These are phyloP conservation scores for Cirrhinus mrigala DNA, from an alignment of 2,797 vertebrate genomes.

Conservation along the genomic window DNA sequence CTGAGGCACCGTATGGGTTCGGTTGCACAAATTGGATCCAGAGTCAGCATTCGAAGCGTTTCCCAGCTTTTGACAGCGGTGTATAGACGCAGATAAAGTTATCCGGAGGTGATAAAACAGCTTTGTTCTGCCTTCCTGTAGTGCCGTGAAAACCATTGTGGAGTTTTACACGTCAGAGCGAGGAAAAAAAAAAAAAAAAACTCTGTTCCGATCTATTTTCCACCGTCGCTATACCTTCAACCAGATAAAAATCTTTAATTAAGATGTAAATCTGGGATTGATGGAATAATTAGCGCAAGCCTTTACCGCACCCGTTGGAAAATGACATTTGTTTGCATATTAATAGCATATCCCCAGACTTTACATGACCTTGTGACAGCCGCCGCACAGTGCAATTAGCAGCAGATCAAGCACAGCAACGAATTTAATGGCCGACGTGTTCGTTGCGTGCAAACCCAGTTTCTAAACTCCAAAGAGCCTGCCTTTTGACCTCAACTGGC, in stretches of 20 bases:
- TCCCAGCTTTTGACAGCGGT: slow-evolving; percentile 21
- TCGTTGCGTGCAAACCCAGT: slow-evolving; percentile 30
- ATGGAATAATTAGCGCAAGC: slow-evolving; percentile 68
- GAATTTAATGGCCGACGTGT: slow-evolving; percentile 53
- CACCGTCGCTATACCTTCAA: slow-evolving; percentile 57
- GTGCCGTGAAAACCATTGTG: slow-evolving; percentile 5
- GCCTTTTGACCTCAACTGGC: slow-evolving; percentile 34
- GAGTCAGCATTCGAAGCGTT: slow-evolving; percentile 37
- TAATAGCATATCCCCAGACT: slow-evolving; percentile 66
- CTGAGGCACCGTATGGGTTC: background rate
- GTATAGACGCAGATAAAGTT: slow-evolving; percentile 43
- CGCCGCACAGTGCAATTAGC: slow-evolving; percentile 63
- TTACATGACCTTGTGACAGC: slow-evolving; percentile 66
- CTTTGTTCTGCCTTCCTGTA: slow-evolving; percentile 36
- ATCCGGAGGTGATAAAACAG: slow-evolving; percentile 48
- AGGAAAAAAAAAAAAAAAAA: background rate
- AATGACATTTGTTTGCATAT: slow-evolving; percentile 71
- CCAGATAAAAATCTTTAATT: slow-evolving; percentile 72
- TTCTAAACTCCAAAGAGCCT: background rate
- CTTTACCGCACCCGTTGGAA: slow-evolving; percentile 54
- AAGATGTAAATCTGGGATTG: slow-evolving; percentile 70
- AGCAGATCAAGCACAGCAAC: slow-evolving; percentile 63
- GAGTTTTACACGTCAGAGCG: background rate
- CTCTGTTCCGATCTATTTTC: slow-evolving; percentile 24
- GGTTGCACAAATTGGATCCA: slow-evolving; percentile 26